phyloP scores from a whole-genome alignment of 2,113 vertebrate species.

The Nothobranchius kuhntae region DNA sequence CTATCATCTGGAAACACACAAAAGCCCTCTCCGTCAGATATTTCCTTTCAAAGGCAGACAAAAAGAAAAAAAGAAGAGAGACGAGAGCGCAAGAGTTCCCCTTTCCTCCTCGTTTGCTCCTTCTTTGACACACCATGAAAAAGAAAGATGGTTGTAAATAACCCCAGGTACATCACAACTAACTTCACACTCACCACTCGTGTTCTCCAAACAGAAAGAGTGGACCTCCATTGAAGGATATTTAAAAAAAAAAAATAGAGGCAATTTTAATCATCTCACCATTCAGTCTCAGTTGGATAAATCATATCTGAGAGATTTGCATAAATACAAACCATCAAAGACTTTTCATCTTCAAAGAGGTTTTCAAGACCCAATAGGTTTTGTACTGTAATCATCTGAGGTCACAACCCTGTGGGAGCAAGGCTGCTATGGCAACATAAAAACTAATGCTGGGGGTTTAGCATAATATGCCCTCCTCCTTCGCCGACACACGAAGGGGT shows the following conservation, averaged over 20 bases:
- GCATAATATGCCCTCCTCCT: conserved; percentile 91
- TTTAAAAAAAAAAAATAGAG: conserved; percentile 85
- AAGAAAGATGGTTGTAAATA: conserved; percentile 83
- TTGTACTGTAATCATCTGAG: conserved; percentile 99
- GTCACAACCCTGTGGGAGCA: conserved; percentile 99
- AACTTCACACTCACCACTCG: conserved; percentile 82
- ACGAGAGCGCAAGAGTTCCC: conserved; percentile 67
- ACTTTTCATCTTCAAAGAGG: conserved; percentile 99
- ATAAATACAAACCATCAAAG: conserved; percentile 99
- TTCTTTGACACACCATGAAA: conserved; percentile 74
- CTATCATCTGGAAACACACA: conserved; percentile 99
- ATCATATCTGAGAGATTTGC: conserved; percentile 99
- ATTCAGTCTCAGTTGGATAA: conserved; percentile 99
- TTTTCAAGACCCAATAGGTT: conserved; percentile 99
- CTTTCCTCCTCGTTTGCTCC: conserved; percentile 41
- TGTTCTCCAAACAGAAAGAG: conserved; percentile 89
- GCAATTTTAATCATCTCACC: conserved; percentile 99
- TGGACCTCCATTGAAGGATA: conserved; percentile 91
- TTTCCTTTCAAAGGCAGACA: conserved; percentile 83
- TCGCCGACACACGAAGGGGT: conserved; percentile 79
- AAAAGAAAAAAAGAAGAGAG: conserved; percentile 71
- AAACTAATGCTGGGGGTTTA: conserved; percentile 99
- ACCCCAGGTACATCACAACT: conserved; percentile 82
- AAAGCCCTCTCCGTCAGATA: conserved; percentile 91
- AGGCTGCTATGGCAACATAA: conserved; percentile 99